Conservation (phyloP, 2,797 vertebrate genomes). For the Catharus ustulatus region DNA sequence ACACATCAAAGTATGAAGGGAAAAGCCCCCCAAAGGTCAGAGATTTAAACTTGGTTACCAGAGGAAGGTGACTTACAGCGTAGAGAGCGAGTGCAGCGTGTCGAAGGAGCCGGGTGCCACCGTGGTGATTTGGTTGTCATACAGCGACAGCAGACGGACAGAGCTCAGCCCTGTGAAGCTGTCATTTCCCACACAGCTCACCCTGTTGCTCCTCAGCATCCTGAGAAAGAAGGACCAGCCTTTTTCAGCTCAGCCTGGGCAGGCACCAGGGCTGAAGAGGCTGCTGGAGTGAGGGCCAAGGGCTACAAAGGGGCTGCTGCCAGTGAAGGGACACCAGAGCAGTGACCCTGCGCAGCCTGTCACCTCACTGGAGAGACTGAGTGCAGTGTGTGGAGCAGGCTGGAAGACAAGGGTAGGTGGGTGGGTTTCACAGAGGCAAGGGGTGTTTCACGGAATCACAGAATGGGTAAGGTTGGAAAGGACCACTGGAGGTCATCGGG, state of each 20-base stretch:
- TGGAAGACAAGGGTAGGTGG: neutral
- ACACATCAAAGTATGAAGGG: neutral
- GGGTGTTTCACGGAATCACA: neutral
- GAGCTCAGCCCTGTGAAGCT: slow-evolving; percentile 95
- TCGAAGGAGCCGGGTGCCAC: slow-evolving; percentile 93
- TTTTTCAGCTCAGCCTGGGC: neutral
- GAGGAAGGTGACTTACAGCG: slow-evolving; percentile 84
- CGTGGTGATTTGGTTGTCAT: slow-evolving; percentile 97
- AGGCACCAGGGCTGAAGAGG: neutral
- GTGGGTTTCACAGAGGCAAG: neutral
- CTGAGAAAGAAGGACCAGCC: slow-evolving; percentile 70
- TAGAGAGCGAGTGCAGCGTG: slow-evolving; percentile 93
- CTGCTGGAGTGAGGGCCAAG: neutral
- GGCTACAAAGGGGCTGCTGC: neutral
- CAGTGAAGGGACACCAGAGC: too few relatives aligned
- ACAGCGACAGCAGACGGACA: slow-evolving; percentile 93
- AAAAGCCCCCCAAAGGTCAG: neutral
- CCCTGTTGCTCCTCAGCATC: slow-evolving; percentile 96
- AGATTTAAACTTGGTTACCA: neutral
- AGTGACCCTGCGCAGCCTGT: neutral
- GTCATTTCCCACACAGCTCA: slow-evolving; percentile 94
- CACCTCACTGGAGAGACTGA: neutral
- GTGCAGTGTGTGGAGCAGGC: too few relatives aligned
- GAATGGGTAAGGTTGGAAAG: neutral
- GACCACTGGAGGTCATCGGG: neutral